Evolutionary conservation across 2,113 vertebrate genomes (phyloP).

Genomic region (Triplophysa dalaica): DNA sequence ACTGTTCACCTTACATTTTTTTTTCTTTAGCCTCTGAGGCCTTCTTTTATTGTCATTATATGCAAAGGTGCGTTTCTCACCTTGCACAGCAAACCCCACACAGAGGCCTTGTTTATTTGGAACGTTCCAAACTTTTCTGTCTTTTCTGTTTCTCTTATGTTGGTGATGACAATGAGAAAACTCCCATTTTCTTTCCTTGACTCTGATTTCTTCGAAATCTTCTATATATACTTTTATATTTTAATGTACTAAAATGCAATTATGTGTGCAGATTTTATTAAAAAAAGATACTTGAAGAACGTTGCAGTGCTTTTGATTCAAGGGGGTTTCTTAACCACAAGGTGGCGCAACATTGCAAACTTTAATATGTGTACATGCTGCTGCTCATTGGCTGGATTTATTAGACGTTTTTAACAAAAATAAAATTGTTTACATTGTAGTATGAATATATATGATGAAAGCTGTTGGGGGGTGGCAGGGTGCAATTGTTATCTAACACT

Average conservation of each 20-base stretch:
- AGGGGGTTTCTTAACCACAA: not conserved
- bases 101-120: constrained; percentile 76
- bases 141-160: constrained; percentile 55
- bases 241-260: constrained; percentile 79
- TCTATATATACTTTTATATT: constrained; percentile 72
- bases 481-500: not conserved
- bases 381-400: not conserved
- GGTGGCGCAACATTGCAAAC: not conserved
- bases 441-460: too few species aligned
- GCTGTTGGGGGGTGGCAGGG: too few species aligned
- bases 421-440: too few species aligned
- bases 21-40: constrained; percentile 74
- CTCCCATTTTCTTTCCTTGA: constrained; percentile 71
- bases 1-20: constrained; percentile 82
- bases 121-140: constrained; percentile 52
- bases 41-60: constrained; percentile 58
- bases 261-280: constrained; percentile 69
- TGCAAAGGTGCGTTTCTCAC: constrained; percentile 52
- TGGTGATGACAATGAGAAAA: constrained; percentile 66
- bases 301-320: not conserved
- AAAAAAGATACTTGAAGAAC: constrained; percentile 43
- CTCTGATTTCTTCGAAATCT: constrained; percentile 70
- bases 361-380: not conserved
- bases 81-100: constrained; percentile 69
- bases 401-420: not conserved